A percentile compares a stretch with the other conserved stretches of the same genome.
These are phyloP conservation scores for Tolmerus cingulatus DNA, from an alignment of 2,888 invertebrate genomes.

Conservation along the genomic window DNA sequence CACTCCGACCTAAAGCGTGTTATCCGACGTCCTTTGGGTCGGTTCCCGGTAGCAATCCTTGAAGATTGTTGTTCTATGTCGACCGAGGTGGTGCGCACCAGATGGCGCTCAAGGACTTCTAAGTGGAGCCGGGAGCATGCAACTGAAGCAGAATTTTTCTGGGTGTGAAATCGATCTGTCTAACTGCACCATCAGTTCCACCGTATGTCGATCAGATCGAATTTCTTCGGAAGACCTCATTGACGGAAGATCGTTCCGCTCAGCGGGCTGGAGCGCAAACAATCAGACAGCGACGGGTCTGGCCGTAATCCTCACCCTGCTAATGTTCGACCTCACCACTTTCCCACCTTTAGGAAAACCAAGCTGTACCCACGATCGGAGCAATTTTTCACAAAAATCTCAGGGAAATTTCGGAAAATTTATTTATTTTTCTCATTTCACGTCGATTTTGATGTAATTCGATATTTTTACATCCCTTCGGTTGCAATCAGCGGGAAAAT, in stretches of 20 bases:
- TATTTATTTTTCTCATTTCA: slow-evolving; percentile 9
- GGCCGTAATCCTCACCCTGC: neutral
- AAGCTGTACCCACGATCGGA: neutral
- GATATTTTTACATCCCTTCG: slow-evolving; percentile 22
- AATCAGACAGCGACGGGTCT: neutral
- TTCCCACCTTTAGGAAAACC: slow-evolving; percentile 14
- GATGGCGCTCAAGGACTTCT: neutral
- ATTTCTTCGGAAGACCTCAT: slow-evolving; percentile 32
- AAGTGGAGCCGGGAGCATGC: neutral
- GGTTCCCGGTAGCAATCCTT: neutral
- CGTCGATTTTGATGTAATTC: slow-evolving; percentile 2
- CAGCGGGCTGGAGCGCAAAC: slow-evolving; percentile 5
- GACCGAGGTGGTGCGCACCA: neutral
- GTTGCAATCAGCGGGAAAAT: slow-evolving; percentile 8
- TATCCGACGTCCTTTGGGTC: neutral
- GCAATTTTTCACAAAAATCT: neutral
- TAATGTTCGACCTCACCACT: neutral
- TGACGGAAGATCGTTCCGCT: slow-evolving; percentile 34
- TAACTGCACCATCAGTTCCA: neutral
- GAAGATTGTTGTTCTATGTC: neutral
- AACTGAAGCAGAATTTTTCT: neutral
- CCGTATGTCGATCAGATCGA: slow-evolving; percentile 31
- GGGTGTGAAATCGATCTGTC: neutral
- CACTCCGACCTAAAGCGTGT: neutral
- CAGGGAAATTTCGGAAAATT: neutral